These are phyloP conservation scores for Lepidurus couesii DNA, from an alignment of 1,140 invertebrate genomes.

Conservation along the genomic window DNA sequence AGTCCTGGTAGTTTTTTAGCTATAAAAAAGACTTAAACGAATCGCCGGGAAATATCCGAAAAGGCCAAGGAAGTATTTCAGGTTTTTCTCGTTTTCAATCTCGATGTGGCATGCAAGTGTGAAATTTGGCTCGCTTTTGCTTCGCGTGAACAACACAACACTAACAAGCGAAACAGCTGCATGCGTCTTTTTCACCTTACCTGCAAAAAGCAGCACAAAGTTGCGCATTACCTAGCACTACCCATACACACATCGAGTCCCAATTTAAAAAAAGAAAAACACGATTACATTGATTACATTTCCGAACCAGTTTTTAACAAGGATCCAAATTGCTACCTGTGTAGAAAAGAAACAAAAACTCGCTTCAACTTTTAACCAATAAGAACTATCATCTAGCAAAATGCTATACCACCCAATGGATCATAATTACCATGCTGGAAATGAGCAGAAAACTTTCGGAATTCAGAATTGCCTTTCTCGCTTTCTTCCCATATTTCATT, in stretches of 20 bases:
- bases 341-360: neutral
- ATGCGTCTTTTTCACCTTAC: neutral
- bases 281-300: neutral
- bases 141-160: neutral
- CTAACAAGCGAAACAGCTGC: constrained; percentile 5
- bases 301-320: neutral
- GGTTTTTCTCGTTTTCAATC: neutral
- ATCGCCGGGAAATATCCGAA: neutral
- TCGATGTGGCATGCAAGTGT: neutral
- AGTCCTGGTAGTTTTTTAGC: neutral
- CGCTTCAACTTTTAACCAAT: neutral
- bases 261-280: neutral
- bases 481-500: neutral
- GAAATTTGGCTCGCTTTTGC: neutral
- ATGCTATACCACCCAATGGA: neutral
- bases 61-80: neutral
- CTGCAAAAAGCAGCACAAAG: neutral
- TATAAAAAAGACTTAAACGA: constrained; percentile 16
- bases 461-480: neutral
- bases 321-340: neutral
- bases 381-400: neutral
- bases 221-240: neutral
- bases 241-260: neutral
- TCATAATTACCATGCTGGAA: neutral
- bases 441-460: neutral